A percentile compares a stretch with the other conserved stretches of the same genome.
Evolutionary conservation across 2,888 invertebrate species (phyloP).

Genomic region (Buathra laborator): DNA sequence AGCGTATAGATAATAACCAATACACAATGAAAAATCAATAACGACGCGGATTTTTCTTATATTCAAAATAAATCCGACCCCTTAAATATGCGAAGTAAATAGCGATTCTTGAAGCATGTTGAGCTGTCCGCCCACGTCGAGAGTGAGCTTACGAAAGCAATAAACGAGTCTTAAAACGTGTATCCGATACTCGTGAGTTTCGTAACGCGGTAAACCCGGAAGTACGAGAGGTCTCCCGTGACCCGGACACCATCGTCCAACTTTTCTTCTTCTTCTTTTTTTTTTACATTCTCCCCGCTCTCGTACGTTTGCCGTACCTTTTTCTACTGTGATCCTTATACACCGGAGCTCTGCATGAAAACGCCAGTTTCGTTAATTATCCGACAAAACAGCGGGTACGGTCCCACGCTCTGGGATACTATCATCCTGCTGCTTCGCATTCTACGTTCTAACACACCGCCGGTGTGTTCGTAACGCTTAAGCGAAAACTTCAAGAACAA

Average conservation of each 20-base stretch:
- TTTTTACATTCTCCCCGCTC: background rate
- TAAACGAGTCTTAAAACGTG: constrained; percentile 25
- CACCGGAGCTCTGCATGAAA: constrained; percentile 69
- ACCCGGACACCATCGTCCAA: constrained; percentile 31
- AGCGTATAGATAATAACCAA: too few relatives aligned
- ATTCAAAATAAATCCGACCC: too few relatives aligned
- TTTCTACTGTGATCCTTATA: constrained; percentile 17
- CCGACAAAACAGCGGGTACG: constrained; percentile 79
- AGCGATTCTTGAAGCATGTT: background rate
- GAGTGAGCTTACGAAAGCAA: constrained; percentile 28
- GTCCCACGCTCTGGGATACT: constrained; percentile 75
- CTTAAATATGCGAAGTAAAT: too few relatives aligned
- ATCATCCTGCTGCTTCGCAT: constrained; percentile 28
- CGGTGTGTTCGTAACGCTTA: background rate
- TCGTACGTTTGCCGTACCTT: constrained; percentile 29
- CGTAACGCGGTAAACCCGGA: constrained; percentile 27
- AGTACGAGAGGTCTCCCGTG: constrained; percentile 18
- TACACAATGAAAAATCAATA: too few relatives aligned
- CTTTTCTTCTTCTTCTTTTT: constrained; percentile 28
- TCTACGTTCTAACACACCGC: constrained; percentile 17
- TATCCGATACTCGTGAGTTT: constrained; percentile 14
- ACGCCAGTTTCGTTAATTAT: constrained; percentile 81
- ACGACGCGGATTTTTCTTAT: too few relatives aligned
- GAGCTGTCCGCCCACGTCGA: constrained; percentile 15
- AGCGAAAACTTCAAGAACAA: constrained; percentile 23